Conservation (phyloP, 2,888 invertebrate genomes). For the Lasioglossum marginatum region DNA sequence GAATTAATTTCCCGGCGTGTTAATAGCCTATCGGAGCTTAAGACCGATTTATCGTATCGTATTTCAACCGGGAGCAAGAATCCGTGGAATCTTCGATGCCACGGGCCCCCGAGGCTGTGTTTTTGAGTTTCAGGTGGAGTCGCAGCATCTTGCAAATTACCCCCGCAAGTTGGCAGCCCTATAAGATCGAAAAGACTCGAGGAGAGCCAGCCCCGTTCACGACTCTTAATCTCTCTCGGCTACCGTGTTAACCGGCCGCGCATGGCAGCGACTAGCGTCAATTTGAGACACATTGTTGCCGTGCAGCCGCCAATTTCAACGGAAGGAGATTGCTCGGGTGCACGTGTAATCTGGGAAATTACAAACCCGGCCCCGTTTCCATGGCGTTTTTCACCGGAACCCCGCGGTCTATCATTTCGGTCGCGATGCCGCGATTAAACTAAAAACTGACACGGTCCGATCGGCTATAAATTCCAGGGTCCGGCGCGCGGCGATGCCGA, state of each 20-base stretch:
- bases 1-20: not conserved
- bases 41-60: not conserved
- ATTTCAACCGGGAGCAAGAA: not conserved
- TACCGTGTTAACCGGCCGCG: slow-evolving; percentile 1
- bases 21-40: not conserved
- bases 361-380: slow-evolving; percentile 11
- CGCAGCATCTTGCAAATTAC: slow-evolving; percentile 6
- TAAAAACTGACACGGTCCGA: slow-evolving; percentile 14
- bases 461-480: not conserved
- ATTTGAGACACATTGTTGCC: slow-evolving; percentile 19
- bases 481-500: not conserved
- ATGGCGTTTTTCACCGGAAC: not conserved
- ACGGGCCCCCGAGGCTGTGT: not conserved
- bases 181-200: slow-evolving; percentile 12
- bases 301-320: slow-evolving; percentile 19
- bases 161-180: not conserved
- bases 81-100: not conserved
- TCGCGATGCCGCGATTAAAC: slow-evolving; percentile 8
- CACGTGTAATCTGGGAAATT: slow-evolving; percentile 16
- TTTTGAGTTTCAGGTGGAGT: not conserved
- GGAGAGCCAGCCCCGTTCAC: not conserved
- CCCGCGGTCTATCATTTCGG: slow-evolving; percentile 9
- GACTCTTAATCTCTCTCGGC: slow-evolving; percentile 24
- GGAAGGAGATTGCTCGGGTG: slow-evolving; percentile 7
- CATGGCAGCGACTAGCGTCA: slow-evolving; percentile 8